Percentiles rank a stretch among this genome's conserved stretches.
Conservation (phyloP, 2,888 invertebrate genomes). For the Diploptera punctata region DNA sequence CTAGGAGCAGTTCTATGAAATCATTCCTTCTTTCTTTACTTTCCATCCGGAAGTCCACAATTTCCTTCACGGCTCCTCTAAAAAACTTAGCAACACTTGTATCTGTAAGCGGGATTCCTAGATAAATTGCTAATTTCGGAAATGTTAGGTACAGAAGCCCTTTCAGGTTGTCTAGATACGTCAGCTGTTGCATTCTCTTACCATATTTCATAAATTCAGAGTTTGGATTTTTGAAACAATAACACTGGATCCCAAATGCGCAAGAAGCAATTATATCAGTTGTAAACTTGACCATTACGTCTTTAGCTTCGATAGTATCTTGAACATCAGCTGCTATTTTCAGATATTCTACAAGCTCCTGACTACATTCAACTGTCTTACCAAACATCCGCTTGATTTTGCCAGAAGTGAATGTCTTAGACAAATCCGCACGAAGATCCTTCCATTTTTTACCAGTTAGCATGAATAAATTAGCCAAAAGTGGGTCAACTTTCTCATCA, state of each 20-base stretch:
- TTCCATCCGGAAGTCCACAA: background rate
- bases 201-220: constrained; percentile 52
- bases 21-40: constrained; percentile 45
- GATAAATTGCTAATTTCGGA: background rate
- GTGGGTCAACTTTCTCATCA: constrained; percentile 45
- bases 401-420: constrained; percentile 36
- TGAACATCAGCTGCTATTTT: constrained; percentile 37
- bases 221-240: constrained; percentile 50
- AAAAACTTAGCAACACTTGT: background rate
- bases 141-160: constrained; percentile 45
- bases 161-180: constrained; percentile 48
- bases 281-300: constrained; percentile 43
- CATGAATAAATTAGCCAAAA: constrained; percentile 47
- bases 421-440: constrained; percentile 14
- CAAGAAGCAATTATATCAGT: constrained; percentile 52
- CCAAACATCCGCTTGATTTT: constrained; percentile 53
- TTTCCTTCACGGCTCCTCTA: background rate
- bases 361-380: constrained; percentile 47
- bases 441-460: constrained; percentile 24
- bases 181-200: constrained; percentile 47
- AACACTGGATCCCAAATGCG: constrained; percentile 56
- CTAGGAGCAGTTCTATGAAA: constrained; percentile 43
- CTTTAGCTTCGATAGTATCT: constrained; percentile 41
- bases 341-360: constrained; percentile 44
- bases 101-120: constrained; percentile 32